phyloP scores from a whole-genome alignment of 2,113 vertebrate species.

The Onychostruthus taczanowskii region DNA sequence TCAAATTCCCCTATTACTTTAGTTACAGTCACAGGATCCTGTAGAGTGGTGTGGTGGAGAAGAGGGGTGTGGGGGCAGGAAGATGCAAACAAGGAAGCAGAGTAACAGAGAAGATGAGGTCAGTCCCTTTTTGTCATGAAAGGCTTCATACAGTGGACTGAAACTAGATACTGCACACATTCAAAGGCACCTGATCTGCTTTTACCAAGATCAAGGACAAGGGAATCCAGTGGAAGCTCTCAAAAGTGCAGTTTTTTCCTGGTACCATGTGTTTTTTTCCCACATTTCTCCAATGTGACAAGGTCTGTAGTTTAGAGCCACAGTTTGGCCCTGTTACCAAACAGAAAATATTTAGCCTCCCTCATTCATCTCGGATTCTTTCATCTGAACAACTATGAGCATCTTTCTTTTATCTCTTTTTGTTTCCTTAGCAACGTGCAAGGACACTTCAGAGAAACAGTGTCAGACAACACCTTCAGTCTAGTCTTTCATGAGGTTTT shows the following conservation, averaged over 20 bases:
- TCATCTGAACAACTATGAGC: not conserved
- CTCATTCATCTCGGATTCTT: not conserved
- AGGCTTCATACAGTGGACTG: not conserved
- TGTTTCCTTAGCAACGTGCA: slow-evolving; percentile 44
- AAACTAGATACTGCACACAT: not conserved
- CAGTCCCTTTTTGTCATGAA: not conserved
- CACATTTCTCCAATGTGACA: not conserved
- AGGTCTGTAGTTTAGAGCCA: not conserved
- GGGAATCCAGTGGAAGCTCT: not conserved
- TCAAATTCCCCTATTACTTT: not conserved
- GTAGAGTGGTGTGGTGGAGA: not conserved
- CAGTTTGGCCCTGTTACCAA: not conserved
- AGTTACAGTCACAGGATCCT: not conserved
- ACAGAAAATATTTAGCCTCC: slow-evolving; percentile 6
- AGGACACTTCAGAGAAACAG: slow-evolving; percentile 12
- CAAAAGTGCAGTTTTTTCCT: not conserved
- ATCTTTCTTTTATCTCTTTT: slow-evolving; percentile 2
- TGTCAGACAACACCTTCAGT: not conserved
- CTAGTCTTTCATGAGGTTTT: not conserved
- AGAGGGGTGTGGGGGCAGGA: not conserved
- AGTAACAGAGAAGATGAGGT: not conserved
- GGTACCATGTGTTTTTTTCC: not conserved
- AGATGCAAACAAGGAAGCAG: not conserved
- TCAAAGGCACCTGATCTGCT: not conserved
- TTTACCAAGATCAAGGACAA: not conserved